These are phyloP conservation scores for Pseudococcus jackbeardsleyi DNA, from an alignment of 2,888 invertebrate species.

Conservation along the genomic window DNA sequence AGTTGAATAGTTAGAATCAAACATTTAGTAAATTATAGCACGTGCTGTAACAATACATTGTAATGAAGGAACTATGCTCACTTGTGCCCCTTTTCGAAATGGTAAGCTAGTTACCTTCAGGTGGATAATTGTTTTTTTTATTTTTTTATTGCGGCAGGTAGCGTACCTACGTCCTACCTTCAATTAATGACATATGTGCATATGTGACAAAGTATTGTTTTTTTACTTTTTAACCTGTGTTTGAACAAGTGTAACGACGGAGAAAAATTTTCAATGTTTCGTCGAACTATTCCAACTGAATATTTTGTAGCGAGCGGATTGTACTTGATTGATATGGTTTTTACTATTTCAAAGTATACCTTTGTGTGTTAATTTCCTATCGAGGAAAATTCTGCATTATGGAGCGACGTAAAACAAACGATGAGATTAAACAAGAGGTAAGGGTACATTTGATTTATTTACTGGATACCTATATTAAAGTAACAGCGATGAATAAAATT, in stretches of 20 bases:
- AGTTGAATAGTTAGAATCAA: neutral
- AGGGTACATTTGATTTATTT: neutral
- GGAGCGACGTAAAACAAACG: neutral
- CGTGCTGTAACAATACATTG: conserved; percentile 12
- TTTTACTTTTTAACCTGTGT: conserved; percentile 24
- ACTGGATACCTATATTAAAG: neutral
- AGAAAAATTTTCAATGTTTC: conserved; percentile 23
- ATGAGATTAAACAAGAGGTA: conserved; percentile 22
- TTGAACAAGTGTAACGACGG: conserved; percentile 62
- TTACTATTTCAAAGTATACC: neutral
- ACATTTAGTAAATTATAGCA: conserved; percentile 35
- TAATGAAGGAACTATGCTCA: conserved; percentile 45
- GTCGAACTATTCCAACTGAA: conserved; percentile 18
- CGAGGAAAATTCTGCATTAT: neutral
- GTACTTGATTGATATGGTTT: neutral
- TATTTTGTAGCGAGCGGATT: neutral
- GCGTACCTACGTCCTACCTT: neutral
- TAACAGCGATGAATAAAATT: neutral
- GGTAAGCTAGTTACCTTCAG: conserved; percentile 29
- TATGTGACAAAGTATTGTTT: conserved; percentile 44
- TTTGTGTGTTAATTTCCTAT: neutral
- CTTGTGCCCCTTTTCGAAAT: conserved; percentile 23
- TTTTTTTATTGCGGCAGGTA: neutral
- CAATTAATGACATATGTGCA: conserved; percentile 46
- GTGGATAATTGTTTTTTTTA: conserved; percentile 40